Evolutionary conservation across 1,140 invertebrate genomes (phyloP), one percentile per base, ranked within the genome.

Genomic region (Goniozus legneri): DNA sequence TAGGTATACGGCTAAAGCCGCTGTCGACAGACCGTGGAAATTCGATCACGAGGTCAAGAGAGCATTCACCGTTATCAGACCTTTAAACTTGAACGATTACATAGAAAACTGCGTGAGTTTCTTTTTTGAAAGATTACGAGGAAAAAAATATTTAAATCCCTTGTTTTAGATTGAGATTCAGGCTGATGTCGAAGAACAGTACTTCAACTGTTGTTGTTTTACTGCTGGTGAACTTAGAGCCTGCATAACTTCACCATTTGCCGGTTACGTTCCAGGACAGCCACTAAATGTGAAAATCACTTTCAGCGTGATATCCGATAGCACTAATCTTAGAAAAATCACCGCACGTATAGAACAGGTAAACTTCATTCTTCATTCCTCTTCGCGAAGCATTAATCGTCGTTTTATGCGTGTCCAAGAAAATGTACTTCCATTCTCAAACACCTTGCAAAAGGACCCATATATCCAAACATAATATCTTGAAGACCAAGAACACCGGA

Each of bases 21-120:
- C 79, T 31, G 70, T 82, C 50, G 76, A 80, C 30, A 76, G 80
- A 44, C 76, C 79, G 3, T 81, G 77, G 77, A 73, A 68, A n/a
- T 79, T 79, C 43, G 73, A 81, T 58, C 72, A 79, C 33, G 73
- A 77, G 47, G 67, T 69, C 13, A 79, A 77, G 49, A 69, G 69
- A 48, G 68, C 73, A 3, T 27, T 27, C 10, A 27, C 24, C 24
- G 24, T 27, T 27, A 27, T 27, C 4, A 27, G 4, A 6, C 24
- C 24, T 27, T 27, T 27, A 10, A 27, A 27, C 4, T 27, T 27
- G 10, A 27, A 27, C 24, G 10, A 27, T 6, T 27, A 27, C 24
- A 27, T 27, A 27, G 24, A 6, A 27, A 27, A 10, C n/a, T n/a
- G n/a, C n/a, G n/a, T n/a, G n/a, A n/a, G n/a, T n/a, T n/a, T n/a